Evolutionary conservation across 2,113 vertebrate genomes (phyloP).

Genomic region (Atrichornis clamosus): DNA sequence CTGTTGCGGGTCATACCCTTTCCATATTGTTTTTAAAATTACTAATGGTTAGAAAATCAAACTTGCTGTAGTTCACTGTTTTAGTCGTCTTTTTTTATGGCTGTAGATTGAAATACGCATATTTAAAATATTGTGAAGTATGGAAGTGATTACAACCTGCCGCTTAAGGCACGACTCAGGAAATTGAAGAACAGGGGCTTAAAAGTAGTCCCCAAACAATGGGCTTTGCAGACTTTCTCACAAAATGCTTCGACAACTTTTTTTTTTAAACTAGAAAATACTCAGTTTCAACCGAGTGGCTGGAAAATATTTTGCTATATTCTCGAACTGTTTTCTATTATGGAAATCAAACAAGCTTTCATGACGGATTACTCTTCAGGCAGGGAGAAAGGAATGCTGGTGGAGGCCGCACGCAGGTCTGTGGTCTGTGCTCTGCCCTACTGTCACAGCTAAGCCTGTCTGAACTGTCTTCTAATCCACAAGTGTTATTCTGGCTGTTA

Average conservation of each 20-base stretch:
- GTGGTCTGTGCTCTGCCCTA: neutral
- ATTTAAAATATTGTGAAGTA: neutral
- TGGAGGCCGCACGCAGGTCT: neutral
- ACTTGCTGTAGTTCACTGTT: neutral
- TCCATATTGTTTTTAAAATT: neutral
- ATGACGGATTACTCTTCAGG: neutral
- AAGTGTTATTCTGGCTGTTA: neutral
- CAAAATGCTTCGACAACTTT: neutral
- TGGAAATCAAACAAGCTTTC: constrained; percentile 45
- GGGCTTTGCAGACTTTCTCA: neutral
- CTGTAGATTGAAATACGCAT: neutral
- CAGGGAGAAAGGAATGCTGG: neutral
- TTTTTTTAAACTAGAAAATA: neutral
- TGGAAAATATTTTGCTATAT: constrained; percentile 44
- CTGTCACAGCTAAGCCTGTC: neutral
- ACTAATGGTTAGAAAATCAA: neutral
- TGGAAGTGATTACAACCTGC: constrained; percentile 56
- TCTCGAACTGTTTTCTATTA: constrained; percentile 40
- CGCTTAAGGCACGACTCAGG: neutral
- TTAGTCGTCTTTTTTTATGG: neutral
- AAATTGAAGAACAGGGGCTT: constrained; percentile 49
- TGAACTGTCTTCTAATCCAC: neutral
- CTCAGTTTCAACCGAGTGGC: neutral
- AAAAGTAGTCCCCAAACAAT: constrained; percentile 39
- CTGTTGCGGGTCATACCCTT: neutral